Evolutionary conservation across 2,113 vertebrate species (phyloP).

Genomic region (Ceuthmochares aereus): DNA sequence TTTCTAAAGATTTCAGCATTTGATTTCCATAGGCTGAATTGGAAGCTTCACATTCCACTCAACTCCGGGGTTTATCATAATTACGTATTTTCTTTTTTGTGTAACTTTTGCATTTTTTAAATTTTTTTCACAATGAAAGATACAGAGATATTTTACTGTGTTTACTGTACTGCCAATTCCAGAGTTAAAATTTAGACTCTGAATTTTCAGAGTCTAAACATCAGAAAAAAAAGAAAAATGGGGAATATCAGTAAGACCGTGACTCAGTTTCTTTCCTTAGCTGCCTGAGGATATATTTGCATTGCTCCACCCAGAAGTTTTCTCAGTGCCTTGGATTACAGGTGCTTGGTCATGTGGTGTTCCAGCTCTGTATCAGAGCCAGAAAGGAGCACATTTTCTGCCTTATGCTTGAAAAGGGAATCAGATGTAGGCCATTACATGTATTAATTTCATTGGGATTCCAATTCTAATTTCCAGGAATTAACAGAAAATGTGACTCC

Average conservation of each 20-base stretch:
- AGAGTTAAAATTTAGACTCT: not conserved
- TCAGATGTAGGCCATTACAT: not conserved
- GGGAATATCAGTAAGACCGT: not conserved
- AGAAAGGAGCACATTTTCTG: rapidly evolving
- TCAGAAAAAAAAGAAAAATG: not conserved
- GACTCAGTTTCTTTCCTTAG: not conserved
- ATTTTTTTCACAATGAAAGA: not conserved
- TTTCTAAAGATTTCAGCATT: not conserved
- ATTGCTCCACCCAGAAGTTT: not conserved
- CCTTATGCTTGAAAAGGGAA: not conserved
- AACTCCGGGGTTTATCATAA: not conserved
- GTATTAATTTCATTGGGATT: not conserved
- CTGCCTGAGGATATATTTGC: not conserved
- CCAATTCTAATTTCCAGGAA: not conserved
- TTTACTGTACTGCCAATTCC: not conserved
- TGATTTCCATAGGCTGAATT: not conserved
- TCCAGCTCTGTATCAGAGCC: not conserved
- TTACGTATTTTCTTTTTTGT: not conserved
- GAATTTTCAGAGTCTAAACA: not conserved
- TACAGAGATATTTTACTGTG: not conserved
- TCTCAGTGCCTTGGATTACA: not conserved
- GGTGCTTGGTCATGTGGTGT: not conserved
- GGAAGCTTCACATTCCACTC: not conserved
- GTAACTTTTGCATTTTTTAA: not conserved
- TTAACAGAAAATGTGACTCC: not conserved